A percentile compares a stretch with the other conserved stretches of the same genome.
phyloP scores from a whole-genome alignment of 2,797 vertebrate species.

The Falco columbarius region DNA sequence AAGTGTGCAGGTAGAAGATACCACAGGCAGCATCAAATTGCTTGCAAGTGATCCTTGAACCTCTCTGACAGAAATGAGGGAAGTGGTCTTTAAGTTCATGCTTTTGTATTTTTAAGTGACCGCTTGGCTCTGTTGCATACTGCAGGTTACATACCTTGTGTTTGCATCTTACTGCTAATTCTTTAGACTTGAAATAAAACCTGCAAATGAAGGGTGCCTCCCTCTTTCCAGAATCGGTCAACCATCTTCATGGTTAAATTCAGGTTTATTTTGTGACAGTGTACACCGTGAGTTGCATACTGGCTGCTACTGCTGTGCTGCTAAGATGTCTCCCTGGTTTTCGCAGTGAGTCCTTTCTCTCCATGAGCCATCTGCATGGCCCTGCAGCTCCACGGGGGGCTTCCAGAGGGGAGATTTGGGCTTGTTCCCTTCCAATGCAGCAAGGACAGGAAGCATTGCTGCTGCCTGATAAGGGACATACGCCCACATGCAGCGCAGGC shows the following conservation, averaged over 20 bases:
- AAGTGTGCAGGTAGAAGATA: not conserved
- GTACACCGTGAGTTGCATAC: accelerated
- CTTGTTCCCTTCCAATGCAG: not conserved
- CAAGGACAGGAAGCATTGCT: not conserved
- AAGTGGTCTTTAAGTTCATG: not conserved
- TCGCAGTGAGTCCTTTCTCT: not conserved
- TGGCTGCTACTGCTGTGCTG: not conserved
- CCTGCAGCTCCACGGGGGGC: not conserved
- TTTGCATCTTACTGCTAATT: not conserved
- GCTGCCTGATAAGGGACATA: not conserved
- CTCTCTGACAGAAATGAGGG: not conserved
- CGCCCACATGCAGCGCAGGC: accelerated
- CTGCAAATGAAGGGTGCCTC: not conserved
- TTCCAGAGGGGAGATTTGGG: not conserved
- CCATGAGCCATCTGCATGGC: not conserved
- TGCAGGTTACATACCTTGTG: not conserved
- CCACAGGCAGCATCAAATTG: not conserved
- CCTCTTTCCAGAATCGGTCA: not conserved
- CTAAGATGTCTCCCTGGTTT: not conserved
- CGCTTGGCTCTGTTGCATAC: not conserved
- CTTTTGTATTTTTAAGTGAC: not conserved
- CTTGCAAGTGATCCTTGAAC: not conserved
- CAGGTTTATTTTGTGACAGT: not conserved
- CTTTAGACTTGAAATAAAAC: not conserved
- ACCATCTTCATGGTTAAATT: not conserved